Evolutionary conservation across 2,888 invertebrate species (phyloP).

Genomic region (Nomada ferruginata): DNA sequence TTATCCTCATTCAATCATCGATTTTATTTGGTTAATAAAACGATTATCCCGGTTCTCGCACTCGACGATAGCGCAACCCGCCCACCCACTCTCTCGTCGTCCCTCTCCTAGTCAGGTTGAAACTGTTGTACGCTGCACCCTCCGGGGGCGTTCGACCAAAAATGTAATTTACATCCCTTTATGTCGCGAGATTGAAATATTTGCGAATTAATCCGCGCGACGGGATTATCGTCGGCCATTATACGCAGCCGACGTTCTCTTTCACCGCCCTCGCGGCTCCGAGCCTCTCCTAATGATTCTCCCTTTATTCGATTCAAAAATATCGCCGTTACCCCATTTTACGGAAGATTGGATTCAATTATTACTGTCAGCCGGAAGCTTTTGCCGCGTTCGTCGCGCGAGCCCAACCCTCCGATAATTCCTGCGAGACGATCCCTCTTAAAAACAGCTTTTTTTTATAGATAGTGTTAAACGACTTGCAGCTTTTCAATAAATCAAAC

Average conservation of each 20-base stretch:
- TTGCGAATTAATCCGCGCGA: slow-evolving; percentile 83
- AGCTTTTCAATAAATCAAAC: too few relatives aligned
- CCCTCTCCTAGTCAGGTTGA: slow-evolving; percentile 46
- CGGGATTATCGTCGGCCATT: slow-evolving; percentile 80
- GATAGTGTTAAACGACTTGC: too few relatives aligned
- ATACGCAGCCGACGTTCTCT: slow-evolving; percentile 69
- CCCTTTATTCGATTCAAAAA: slow-evolving; percentile 77
- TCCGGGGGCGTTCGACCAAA: slow-evolving; percentile 82
- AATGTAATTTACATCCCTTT: slow-evolving; percentile 84
- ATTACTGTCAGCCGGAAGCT: slow-evolving; percentile 56
- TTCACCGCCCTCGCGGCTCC: slow-evolving; percentile 49
- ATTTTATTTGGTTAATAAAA: slow-evolving; percentile 84
- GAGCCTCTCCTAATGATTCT: slow-evolving; percentile 63
- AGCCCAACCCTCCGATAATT: neutral
- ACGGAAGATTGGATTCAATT: slow-evolving; percentile 77
- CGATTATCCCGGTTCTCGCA: slow-evolving; percentile 77
- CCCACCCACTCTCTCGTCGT: slow-evolving; percentile 50
- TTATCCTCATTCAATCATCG: slow-evolving; percentile 82
- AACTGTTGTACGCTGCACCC: slow-evolving; percentile 68
- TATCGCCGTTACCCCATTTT: slow-evolving; percentile 73
- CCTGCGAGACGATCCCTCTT: slow-evolving; percentile 10
- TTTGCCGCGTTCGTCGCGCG: slow-evolving; percentile 14
- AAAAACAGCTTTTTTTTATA: too few relatives aligned
- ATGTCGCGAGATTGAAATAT: slow-evolving; percentile 84
- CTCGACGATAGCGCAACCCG: slow-evolving; percentile 61